These are phyloP conservation scores for Drosophila mauritiana DNA, from an alignment of 1,140 invertebrate species.

Conservation along the genomic window DNA sequence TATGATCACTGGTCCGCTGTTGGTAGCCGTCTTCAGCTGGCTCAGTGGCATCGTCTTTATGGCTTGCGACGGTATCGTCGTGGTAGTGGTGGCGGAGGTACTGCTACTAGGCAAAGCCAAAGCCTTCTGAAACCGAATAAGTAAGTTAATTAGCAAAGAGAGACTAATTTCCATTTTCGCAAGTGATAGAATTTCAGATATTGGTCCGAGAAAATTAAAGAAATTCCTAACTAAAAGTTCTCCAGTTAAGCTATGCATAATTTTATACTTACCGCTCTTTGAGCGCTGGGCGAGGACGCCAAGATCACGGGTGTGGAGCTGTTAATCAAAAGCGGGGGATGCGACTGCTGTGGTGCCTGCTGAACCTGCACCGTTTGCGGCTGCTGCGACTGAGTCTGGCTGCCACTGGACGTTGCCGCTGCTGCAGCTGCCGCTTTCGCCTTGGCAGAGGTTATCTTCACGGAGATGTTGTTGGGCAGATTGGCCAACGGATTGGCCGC, in stretches of 20 bases:
- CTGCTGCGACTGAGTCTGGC: conserved; percentile 39
- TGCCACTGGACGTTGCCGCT: conserved; percentile 33
- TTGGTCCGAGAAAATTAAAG: too few relatives aligned
- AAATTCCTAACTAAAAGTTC: too few relatives aligned
- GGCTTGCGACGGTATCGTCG: conserved; percentile 74
- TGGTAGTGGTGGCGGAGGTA: conserved; percentile 44
- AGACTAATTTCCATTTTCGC: neutral
- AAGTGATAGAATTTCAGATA: too few relatives aligned
- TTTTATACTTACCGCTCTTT: conserved; percentile 59
- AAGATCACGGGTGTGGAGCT: conserved; percentile 81
- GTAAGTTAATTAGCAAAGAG: neutral
- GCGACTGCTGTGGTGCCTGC: conserved; percentile 55
- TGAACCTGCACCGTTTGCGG: conserved; percentile 47
- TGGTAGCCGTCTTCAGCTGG: conserved; percentile 76
- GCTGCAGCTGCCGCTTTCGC: conserved; percentile 61
- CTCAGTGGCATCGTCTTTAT: conserved; percentile 83
- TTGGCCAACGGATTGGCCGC: conserved; percentile 74
- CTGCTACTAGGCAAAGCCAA: conserved; percentile 51
- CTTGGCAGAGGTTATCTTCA: conserved; percentile 80
- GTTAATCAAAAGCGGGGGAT: conserved; percentile 79
- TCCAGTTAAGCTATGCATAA: too few relatives aligned
- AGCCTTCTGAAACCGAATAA: conserved; percentile 58
- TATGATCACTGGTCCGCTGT: conserved; percentile 80
- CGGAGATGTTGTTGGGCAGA: conserved; percentile 80
- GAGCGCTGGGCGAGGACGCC: conserved; percentile 71